Percentiles rank a stretch among this genome's conserved stretches.
These are phyloP conservation scores for Macrochelys suwanniensis DNA, from an alignment of 2,797 vertebrate species.

Conservation along the genomic window DNA sequence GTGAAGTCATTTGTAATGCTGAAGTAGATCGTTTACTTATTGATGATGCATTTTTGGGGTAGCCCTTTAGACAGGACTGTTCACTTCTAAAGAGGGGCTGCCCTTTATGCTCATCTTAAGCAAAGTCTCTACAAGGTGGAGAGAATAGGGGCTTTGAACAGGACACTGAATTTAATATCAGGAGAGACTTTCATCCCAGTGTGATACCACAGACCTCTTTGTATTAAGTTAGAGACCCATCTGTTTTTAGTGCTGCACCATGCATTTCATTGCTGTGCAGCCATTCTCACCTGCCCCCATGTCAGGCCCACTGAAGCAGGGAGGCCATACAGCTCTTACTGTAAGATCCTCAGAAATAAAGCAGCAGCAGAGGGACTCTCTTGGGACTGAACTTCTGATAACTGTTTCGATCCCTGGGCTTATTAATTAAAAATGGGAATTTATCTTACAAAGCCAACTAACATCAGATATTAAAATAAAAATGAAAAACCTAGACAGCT, in stretches of 20 bases:
- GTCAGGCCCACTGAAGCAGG: not conserved
- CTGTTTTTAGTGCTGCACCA: not conserved
- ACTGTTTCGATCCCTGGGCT: not conserved
- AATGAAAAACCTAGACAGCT: not conserved
- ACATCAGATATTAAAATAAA: not conserved
- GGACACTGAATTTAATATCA: not conserved
- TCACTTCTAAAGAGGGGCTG: conserved; percentile 27
- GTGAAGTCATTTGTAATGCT: conserved; percentile 54
- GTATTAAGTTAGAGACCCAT: not conserved
- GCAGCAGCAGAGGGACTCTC: conserved; percentile 7
- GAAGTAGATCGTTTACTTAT: conserved; percentile 4
- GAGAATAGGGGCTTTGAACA: conserved; percentile 31
- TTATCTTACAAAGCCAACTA: not conserved
- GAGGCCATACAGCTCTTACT: not conserved
- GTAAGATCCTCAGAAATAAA: conserved; percentile 23
- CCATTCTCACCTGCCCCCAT: not conserved
- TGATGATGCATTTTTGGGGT: conserved; percentile 33
- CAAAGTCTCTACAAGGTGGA: not conserved
- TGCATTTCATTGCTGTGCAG: fast-evolving
- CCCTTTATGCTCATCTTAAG: not conserved
- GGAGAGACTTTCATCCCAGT: not conserved
- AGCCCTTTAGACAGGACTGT: conserved; percentile 44
- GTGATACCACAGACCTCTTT: not conserved
- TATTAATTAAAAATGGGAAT: not conserved
- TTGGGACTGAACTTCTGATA: fast-evolving